Conservation (phyloP, 2,888 invertebrate species). For the Orchestes rusci region DNA sequence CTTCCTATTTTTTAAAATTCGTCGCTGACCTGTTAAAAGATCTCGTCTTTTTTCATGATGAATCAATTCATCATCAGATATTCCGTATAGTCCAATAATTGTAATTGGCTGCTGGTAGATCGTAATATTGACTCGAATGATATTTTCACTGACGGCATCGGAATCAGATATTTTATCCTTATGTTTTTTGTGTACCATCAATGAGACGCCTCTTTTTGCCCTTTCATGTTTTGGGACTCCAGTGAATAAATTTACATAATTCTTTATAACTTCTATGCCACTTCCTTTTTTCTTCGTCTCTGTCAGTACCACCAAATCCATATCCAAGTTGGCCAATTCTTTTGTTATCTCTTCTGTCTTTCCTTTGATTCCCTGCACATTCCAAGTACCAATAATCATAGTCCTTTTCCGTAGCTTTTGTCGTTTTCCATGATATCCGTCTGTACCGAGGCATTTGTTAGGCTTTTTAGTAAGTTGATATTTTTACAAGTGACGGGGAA, state of each 20-base stretch:
- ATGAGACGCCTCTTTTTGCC: conserved; percentile 7
- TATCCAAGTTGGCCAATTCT: conserved; percentile 2
- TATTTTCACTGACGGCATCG: conserved; percentile 17
- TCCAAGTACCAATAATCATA: conserved; percentile 17
- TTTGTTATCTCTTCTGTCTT: conserved; percentile 7
- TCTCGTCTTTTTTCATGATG: conserved; percentile 13
- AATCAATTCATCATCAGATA: conserved; percentile 16
- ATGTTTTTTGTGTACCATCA: conserved; percentile 7
- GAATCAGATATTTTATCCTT: conserved; percentile 12
- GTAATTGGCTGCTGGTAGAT: conserved; percentile 10
- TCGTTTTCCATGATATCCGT: conserved; percentile 4
- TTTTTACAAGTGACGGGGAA: conserved; percentile 5
- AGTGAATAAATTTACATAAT: conserved; percentile 20
- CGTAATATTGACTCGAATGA: conserved; percentile 15
- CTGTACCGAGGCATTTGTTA: conserved; percentile 5
- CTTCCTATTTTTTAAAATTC: too few relatives aligned
- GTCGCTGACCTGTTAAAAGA: conserved; percentile 14
- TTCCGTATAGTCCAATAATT: conserved; percentile 13
- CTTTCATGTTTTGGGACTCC: conserved; percentile 20
- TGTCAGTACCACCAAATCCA: conserved; percentile 21
- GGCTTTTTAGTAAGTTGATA: conserved; percentile 17
- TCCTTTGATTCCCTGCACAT: conserved; percentile 10
- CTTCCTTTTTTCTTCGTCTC: conserved; percentile 23
- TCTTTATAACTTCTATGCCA: conserved; percentile 13
- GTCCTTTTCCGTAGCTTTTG: conserved; percentile 12